Base-by-base conservation (phyloP, 2,888 invertebrate genomes). In the Ellobium chinense region DNA sequence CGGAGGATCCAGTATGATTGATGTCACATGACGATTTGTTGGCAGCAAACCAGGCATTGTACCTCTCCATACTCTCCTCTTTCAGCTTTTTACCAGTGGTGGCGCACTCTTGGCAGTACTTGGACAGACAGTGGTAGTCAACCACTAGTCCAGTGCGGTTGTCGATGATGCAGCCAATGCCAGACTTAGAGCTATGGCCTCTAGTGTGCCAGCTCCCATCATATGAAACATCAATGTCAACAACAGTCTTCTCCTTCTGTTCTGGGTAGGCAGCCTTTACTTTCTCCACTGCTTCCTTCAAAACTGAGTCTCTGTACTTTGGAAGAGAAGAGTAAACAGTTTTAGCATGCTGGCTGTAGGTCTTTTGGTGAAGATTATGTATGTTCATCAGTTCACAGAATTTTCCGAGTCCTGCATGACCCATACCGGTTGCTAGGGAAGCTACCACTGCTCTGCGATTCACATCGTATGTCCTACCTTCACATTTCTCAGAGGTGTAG, bases 151-250 rank as follows among this genome's bases (percentile, higher is more conserved):
- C 70, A 31, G 46, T 62, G 5, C 37, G 18, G 1, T 37, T 29
- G 21, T 70, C 78, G 7, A 78, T 70, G 54, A 58, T 63, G 27
- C 65, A 54, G 29, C 68, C 70, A 14, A 70, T 69, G 4, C 70
- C 70, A 31, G 58, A 58, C 31, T 70, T 58, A 1, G 77, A 77
- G 14, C 37, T 62, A 21, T 58, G 58, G 0, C 78, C 78, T 31
- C 78, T 24, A 3, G n/a, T 56, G 0, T 70, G 69, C 78, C 78
- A 78, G 34, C 62, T 70, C 24, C 78, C 70, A 36, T 78, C 78
- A 62, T 69, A 78, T 4, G 63, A 63, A 3, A 78, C 78, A 68
- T 69, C 58, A 37, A 78, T 62, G n/a, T 78, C 70, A 2, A 56
- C 9, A 12, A 60, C 18, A 7, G 31, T 70, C 34, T 62, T 39